phyloP scores from a whole-genome alignment of 2,797 vertebrate species.

The Acipenser ruthenus region DNA sequence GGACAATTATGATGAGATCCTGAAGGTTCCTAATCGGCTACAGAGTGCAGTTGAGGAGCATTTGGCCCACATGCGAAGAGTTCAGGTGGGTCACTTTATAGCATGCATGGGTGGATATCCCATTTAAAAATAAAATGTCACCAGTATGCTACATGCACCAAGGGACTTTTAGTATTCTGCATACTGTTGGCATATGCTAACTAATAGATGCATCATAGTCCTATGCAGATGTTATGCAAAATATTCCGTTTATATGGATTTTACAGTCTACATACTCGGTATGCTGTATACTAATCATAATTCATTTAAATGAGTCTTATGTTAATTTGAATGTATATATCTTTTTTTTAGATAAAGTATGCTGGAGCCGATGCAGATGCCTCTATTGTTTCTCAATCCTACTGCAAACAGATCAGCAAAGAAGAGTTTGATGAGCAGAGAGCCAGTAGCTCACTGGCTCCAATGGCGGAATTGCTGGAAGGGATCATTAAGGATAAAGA shows the following conservation, averaged over 20 bases:
- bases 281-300: no score
- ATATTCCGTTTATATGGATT: no score
- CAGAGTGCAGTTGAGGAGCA: conserved; percentile 76
- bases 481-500: conserved; percentile 74
- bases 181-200: not conserved
- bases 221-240: no score
- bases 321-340: no score
- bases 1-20: conserved; percentile 74
- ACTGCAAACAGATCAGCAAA: conserved; percentile 69
- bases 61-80: conserved; percentile 73
- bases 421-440: conserved; percentile 70
- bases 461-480: conserved; percentile 73
- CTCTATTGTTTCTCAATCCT: conserved; percentile 59
- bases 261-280: no score
- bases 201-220: not conserved
- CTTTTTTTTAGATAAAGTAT: conserved; percentile 78
- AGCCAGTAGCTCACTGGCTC: conserved; percentile 62
- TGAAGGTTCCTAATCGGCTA: conserved; percentile 67
- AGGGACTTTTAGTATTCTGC: not conserved
- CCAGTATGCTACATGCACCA: not conserved
- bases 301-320: no score
- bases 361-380: conserved; percentile 72
- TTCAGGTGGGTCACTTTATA: conserved; percentile 58
- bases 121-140: not conserved
- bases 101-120: no score